Percentiles rank a stretch among this genome's conserved stretches.
phyloP scores from a whole-genome alignment of 2,797 vertebrate species.

The Esox masquinongy region DNA sequence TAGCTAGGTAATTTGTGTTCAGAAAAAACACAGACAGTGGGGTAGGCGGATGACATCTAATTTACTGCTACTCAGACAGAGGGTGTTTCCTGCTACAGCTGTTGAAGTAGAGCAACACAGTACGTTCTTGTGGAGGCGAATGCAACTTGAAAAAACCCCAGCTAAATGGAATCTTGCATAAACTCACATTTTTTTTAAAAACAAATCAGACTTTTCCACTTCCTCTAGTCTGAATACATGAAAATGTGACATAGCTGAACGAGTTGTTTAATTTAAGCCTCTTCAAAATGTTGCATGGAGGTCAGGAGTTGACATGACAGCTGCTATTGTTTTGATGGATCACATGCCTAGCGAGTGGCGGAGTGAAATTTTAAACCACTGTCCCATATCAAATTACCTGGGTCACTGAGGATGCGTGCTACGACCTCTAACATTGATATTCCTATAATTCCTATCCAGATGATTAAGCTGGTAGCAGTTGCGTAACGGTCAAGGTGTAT shows the following conservation, averaged over 20 bases:
- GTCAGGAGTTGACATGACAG: conserved; percentile 44
- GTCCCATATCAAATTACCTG: conserved; percentile 22
- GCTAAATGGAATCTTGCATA: not conserved
- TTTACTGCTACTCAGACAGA: not conserved
- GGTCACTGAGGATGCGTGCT: conserved; percentile 25
- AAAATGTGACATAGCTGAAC: conserved; percentile 1
- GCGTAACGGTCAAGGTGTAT: conserved; percentile 23
- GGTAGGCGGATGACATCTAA: not conserved
- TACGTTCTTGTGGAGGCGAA: not conserved
- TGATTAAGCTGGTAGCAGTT: conserved; percentile 40
- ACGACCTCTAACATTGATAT: conserved; percentile 46
- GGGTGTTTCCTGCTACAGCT: not conserved
- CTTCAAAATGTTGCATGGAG: conserved; percentile 31
- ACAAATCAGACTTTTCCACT: not conserved
- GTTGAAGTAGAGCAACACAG: not conserved
- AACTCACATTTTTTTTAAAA: not conserved
- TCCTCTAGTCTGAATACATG: not conserved
- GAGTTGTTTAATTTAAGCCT: not conserved
- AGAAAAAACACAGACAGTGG: not conserved
- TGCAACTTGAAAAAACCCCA: not conserved
- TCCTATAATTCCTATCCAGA: conserved; percentile 19
- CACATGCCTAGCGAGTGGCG: not conserved
- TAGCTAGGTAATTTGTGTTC: not conserved
- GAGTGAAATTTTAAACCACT: conserved; percentile 39
- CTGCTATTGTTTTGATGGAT: conserved; percentile 38